phyloP scores from a whole-genome alignment of 2,888 invertebrate species.

The Prionchulus punctatus region DNA sequence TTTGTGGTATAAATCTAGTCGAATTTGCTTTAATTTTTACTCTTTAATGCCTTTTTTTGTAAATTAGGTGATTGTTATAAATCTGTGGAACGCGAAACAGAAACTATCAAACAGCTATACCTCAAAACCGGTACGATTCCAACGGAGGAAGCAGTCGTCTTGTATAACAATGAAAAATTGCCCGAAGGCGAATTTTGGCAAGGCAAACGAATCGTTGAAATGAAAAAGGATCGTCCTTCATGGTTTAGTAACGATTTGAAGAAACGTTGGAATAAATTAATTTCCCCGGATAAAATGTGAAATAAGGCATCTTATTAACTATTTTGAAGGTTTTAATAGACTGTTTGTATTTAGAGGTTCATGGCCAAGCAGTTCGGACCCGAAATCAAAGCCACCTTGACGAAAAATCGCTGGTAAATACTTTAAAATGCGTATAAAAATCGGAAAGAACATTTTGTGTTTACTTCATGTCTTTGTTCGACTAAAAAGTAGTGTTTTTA shows the following conservation, averaged over 20 bases:
- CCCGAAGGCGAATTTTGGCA: background rate
- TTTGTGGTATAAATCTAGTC: constrained; percentile 34
- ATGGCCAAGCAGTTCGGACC: too few species aligned
- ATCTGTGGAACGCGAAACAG: background rate
- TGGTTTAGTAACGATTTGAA: constrained; percentile 7
- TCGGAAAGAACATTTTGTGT: too few species aligned
- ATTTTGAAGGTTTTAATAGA: too few species aligned
- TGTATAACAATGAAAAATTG: background rate
- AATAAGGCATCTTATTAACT: too few species aligned
- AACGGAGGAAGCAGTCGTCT: background rate
- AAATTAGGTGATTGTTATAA: constrained; percentile 1
- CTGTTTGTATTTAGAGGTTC: too few species aligned
- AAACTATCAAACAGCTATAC: background rate
- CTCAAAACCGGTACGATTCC: too few species aligned
- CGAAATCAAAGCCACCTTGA: too few species aligned
- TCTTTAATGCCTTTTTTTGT: background rate
- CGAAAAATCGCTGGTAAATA: too few species aligned
- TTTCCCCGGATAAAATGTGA: too few species aligned
- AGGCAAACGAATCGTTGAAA: constrained; percentile 1
- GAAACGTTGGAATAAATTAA: background rate
- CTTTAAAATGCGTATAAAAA: too few species aligned
- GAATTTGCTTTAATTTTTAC: background rate
- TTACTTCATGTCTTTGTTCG: too few species aligned
- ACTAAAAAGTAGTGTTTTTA: too few species aligned
- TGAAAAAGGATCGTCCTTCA: background rate